Evolutionary conservation across 2,888 invertebrate species (phyloP).

Genomic region (Kryphioiulus occultus): DNA sequence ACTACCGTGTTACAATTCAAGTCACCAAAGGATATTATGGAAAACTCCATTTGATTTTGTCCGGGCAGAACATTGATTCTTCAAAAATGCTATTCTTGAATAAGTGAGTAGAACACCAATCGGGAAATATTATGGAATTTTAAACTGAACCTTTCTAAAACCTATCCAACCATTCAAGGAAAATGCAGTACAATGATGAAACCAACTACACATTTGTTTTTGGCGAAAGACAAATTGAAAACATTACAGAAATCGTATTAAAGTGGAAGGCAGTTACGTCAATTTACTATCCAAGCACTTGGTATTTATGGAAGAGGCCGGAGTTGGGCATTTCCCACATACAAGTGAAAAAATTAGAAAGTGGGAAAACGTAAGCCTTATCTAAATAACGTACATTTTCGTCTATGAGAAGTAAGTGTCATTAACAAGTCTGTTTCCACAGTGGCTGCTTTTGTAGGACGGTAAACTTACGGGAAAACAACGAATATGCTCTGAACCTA

Average conservation of each 20-base stretch:
- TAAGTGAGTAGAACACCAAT: constrained; percentile 18
- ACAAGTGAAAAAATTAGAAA: constrained; percentile 44
- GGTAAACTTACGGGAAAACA: constrained; percentile 13
- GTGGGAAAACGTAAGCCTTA: constrained; percentile 25
- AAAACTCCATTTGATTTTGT: constrained; percentile 37
- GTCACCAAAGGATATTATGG: constrained; percentile 45
- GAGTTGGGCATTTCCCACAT: constrained; percentile 2
- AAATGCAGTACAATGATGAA: constrained; percentile 35
- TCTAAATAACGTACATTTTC: not conserved
- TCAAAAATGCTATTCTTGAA: constrained; percentile 37
- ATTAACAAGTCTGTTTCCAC: not conserved
- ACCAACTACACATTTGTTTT: constrained; percentile 38
- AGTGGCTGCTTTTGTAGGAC: not conserved
- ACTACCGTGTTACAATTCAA: constrained; percentile 35
- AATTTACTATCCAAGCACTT: constrained; percentile 37
- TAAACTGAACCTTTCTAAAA: not conserved
- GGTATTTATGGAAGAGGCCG: constrained; percentile 49
- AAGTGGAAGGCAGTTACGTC: constrained; percentile 43
- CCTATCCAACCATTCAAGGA: not conserved
- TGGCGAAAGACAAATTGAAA: constrained; percentile 39
- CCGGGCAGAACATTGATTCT: constrained; percentile 42
- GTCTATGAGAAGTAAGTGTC: not conserved
- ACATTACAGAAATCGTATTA: constrained; percentile 41
- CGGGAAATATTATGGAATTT: not conserved
- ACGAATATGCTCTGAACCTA: not conserved